Conservation (phyloP, 2,113 vertebrate species). For the Todiramphus chloris region DNA sequence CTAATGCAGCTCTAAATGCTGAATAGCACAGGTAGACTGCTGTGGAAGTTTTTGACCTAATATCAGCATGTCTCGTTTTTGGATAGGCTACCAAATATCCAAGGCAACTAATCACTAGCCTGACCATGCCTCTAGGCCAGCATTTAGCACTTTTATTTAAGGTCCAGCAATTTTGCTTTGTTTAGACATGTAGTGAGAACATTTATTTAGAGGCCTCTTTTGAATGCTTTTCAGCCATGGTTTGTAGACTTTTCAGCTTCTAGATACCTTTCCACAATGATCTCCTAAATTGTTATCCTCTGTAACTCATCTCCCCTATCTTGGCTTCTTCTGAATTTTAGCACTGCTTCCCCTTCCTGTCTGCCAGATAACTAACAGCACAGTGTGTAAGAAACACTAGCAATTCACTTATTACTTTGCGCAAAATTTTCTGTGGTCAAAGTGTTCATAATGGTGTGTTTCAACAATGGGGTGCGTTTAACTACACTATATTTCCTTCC, state of each 20-base stretch:
- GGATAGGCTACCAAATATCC: conserved; percentile 1
- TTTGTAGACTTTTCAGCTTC: background rate
- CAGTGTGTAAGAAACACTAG: background rate
- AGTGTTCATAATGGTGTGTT: background rate
- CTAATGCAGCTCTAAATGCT: background rate
- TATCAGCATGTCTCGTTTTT: background rate
- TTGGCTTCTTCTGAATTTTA: background rate
- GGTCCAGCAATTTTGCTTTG: conserved; percentile 53
- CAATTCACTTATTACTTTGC: background rate
- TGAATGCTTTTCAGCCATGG: background rate
- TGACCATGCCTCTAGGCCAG: conserved; percentile 29
- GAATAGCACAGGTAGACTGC: background rate
- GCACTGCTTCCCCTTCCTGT: background rate
- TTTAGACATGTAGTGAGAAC: conserved; percentile 10
- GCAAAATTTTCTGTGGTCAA: background rate
- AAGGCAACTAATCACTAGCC: conserved; percentile 27
- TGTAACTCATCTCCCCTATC: background rate
- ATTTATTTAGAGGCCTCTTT: conserved; percentile 19
- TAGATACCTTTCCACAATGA: background rate
- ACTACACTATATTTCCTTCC: background rate
- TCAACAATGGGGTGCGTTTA: background rate
- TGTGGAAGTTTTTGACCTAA: background rate
- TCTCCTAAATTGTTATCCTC: background rate
- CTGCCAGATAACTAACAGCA: background rate
- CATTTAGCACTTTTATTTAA: conserved; percentile 43